A percentile compares a stretch with the other conserved stretches of the same genome.
Evolutionary conservation across 1,140 invertebrate genomes (phyloP).

Genomic region (Globodera rostochiensis): DNA sequence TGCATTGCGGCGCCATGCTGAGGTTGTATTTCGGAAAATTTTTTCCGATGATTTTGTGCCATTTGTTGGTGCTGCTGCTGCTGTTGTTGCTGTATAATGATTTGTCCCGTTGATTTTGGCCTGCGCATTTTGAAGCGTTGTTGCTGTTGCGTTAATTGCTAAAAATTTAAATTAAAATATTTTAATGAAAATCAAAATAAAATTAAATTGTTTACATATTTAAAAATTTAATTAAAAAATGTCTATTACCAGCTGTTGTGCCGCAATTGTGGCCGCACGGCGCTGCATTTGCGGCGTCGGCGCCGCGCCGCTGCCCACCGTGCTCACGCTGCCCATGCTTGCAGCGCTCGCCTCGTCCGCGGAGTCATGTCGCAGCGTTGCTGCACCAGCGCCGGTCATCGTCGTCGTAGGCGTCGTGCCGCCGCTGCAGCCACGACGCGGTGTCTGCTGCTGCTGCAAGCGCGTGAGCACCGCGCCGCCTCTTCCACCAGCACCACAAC

Average conservation of each 20-base stretch:
- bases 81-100: conserved; percentile 35
- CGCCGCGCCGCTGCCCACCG: conserved; percentile 48
- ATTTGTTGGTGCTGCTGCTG: conserved; percentile 11
- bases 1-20: neutral
- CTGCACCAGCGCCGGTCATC: neutral
- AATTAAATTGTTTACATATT: conserved; percentile 25
- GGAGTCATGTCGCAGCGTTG: conserved; percentile 41
- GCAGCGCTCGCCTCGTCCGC: conserved; percentile 54
- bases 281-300: conserved; percentile 44
- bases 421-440: neutral
- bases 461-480: conserved; percentile 13
- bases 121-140: conserved; percentile 50
- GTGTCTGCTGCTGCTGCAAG: neutral
- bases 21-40: neutral
- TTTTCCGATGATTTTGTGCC: conserved; percentile 7
- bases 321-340: conserved; percentile 52
- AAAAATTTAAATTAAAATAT: conserved; percentile 4
- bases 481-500: neutral
- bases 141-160: conserved; percentile 22
- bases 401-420: neutral
- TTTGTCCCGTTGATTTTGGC: conserved; percentile 51
- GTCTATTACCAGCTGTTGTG: conserved; percentile 19
- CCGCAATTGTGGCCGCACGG: conserved; percentile 23
- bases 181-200: no score
- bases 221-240: no score